These are phyloP conservation scores for Diaperis boleti DNA, from an alignment of 2,888 invertebrate species.

Conservation along the genomic window DNA sequence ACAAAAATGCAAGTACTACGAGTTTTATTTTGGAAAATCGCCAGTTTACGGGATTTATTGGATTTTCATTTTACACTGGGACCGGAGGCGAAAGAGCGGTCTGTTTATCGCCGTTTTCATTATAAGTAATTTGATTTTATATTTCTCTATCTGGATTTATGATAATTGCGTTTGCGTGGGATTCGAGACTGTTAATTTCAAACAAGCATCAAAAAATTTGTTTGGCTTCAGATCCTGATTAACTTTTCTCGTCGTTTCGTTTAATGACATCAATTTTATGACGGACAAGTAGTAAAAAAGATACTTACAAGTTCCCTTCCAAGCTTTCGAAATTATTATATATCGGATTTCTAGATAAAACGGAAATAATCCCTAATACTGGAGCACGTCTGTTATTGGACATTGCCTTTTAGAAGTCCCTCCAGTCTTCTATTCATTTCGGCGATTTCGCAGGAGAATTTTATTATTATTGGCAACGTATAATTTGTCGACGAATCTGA, in stretches of 20 bases:
- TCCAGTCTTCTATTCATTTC: constrained; percentile 20
- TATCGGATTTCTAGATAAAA: constrained; percentile 5
- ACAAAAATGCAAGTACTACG: background rate
- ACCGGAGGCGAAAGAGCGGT: constrained; percentile 10
- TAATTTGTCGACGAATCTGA: constrained; percentile 26
- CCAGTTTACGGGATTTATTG: constrained; percentile 12
- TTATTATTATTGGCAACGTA: constrained; percentile 36
- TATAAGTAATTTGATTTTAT: constrained; percentile 5
- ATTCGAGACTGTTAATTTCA: constrained; percentile 10
- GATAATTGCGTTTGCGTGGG: constrained; percentile 18
- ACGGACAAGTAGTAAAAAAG: constrained; percentile 12
- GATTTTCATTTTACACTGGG: background rate
- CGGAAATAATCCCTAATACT: constrained; percentile 14
- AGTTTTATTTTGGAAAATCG: constrained; percentile 18
- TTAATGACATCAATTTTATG: constrained; percentile 23
- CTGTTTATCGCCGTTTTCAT: constrained; percentile 15
- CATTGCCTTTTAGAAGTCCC: background rate
- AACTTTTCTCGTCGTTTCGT: constrained; percentile 10
- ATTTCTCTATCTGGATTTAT: constrained; percentile 13
- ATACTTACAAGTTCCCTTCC: constrained; percentile 9
- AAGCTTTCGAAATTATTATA: constrained; percentile 19
- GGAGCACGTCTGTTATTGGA: constrained; percentile 1
- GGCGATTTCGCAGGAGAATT: constrained; percentile 16
- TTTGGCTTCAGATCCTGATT: background rate
- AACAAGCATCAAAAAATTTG: constrained; percentile 17